These are phyloP conservation scores for Microtus richardsoni DNA, from an alignment of 2,113 vertebrate species.

Conservation along the genomic window DNA sequence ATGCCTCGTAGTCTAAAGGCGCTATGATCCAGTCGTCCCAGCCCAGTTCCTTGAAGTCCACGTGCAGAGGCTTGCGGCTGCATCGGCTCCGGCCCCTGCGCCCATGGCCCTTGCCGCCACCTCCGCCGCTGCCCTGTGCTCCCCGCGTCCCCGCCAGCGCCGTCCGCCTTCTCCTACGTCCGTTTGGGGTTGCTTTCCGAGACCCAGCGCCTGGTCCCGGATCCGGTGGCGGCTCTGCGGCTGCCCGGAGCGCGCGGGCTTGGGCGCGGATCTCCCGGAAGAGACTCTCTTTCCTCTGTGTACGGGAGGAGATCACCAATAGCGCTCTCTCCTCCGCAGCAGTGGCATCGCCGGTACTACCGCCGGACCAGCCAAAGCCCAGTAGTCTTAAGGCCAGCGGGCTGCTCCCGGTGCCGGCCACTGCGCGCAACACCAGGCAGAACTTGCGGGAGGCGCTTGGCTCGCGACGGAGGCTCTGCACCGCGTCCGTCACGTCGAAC, in stretches of 20 bases:
- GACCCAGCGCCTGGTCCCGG: background rate
- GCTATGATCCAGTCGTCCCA: slow-evolving; percentile 97
- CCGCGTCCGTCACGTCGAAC: slow-evolving; percentile 88
- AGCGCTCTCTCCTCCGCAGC: slow-evolving; percentile 88
- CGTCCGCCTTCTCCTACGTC: slow-evolving; percentile 84
- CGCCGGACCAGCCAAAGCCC: slow-evolving; percentile 83
- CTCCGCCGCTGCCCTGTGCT: slow-evolving; percentile 73
- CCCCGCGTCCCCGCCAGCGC: slow-evolving; percentile 70
- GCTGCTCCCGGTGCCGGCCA: slow-evolving; percentile 80
- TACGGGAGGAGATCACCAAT: slow-evolving; percentile 89
- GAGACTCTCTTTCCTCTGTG: slow-evolving; percentile 78
- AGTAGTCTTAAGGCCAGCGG: slow-evolving; percentile 80
- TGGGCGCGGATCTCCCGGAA: slow-evolving; percentile 92
- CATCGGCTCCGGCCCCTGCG: slow-evolving; percentile 89
- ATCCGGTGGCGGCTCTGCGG: slow-evolving; percentile 56
- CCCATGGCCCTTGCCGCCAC: slow-evolving; percentile 83
- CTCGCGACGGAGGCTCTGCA: slow-evolving; percentile 78
- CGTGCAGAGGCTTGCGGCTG: slow-evolving; percentile 91
- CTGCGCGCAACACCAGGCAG: slow-evolving; percentile 87
- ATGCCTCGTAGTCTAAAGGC: slow-evolving; percentile 91
- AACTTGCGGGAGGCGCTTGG: slow-evolving; percentile 68
- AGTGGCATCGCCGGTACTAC: slow-evolving; percentile 37
- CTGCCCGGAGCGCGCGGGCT: slow-evolving; percentile 85
- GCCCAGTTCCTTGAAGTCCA: slow-evolving; percentile 94
- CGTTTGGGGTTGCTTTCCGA: background rate